phyloP scores from a whole-genome alignment of 2,797 vertebrate species.

The Galaxias olidus region DNA sequence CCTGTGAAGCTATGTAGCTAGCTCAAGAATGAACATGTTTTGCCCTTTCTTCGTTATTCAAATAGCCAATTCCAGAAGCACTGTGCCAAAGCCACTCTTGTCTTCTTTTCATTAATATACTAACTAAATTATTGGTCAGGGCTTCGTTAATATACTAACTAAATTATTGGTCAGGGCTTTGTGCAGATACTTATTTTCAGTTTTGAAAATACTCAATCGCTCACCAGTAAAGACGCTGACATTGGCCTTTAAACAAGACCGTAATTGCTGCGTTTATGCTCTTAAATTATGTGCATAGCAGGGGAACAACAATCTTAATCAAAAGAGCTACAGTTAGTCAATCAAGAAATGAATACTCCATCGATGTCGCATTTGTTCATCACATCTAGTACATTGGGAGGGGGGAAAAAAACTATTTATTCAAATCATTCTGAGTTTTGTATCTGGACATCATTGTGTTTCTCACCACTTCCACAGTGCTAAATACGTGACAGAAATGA shows the following conservation, averaged over 20 bases:
- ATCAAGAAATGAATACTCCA: slow-evolving; percentile 35
- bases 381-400: no score
- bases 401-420: no score
- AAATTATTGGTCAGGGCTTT: neutral
- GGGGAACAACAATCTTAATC: slow-evolving; percentile 41
- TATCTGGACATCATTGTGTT: neutral
- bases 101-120: no score
- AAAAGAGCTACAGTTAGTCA: slow-evolving; percentile 37
- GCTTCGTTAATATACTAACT: slow-evolving; percentile 1
- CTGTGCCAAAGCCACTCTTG: no score
- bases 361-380: neutral
- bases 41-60: no score
- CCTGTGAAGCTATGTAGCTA: no score
- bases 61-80: no score
- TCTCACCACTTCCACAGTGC: slow-evolving; percentile 95
- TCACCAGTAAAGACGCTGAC: slow-evolving; percentile 18
- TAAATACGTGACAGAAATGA: slow-evolving; percentile 98
- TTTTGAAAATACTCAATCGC: slow-evolving; percentile 4
- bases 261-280: slow-evolving; percentile 10
- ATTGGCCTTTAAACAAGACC: slow-evolving; percentile 41
- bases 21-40: no score
- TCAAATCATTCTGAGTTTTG: no score
- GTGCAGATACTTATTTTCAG: slow-evolving; percentile 16
- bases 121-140: neutral
- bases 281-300: slow-evolving; percentile 24